Base-by-base conservation (phyloP, 30 jellyfish, hydroid and myxozoan species). In the Sanderia malayensis region DNA sequence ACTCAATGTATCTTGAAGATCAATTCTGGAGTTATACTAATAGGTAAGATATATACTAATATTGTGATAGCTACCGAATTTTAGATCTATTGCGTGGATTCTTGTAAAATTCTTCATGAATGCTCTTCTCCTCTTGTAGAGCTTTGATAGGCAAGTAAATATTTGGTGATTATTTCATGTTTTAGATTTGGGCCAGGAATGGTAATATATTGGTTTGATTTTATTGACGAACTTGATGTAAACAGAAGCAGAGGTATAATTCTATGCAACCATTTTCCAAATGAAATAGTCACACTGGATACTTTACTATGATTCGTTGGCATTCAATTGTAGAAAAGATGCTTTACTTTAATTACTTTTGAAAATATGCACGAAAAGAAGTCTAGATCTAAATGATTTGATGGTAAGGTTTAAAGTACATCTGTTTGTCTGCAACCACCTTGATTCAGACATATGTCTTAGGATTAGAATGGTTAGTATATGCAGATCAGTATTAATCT, bases 1-100 rank as follows among this genome's bases (percentile, higher is more conserved):
- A 88, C 58, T 53, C 85, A 1, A 59, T 75, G 3, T 88, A 80
- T 66, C 79, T 88, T 47, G 49, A 79, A 33, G 85, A 81, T 46
- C 97, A 88, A 75, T 88, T 80, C 41, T 88, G 97, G 97, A 81
- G 97, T 61, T 88, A 88, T 65, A 49, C 89, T n/a, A 88, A 88
- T 75, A 67, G 97, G 95, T 74, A 49, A 49, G 64, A 9, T 19
- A 49, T 8, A 49, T 19, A 49, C 8, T 49, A 34, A 6, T 24
- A 25, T 8, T 6, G 8, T 15, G 47, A 62, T 6, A n/a, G n/a
- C n/a, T n/a, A n/a, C n/a, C n/a, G n/a, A n/a, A n/a, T n/a, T n/a
- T n/a, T n/a, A n/a, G n/a, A n/a, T n/a, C n/a, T n/a, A n/a, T n/a
- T n/a, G n/a, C n/a, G n/a, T n/a, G n/a, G n/a, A n/a, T n/a, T n/a